Percentiles rank a stretch among this genome's conserved stretches.
phyloP scores from a whole-genome alignment of 2,113 vertebrate species.

The Tonatia bakeri region DNA sequence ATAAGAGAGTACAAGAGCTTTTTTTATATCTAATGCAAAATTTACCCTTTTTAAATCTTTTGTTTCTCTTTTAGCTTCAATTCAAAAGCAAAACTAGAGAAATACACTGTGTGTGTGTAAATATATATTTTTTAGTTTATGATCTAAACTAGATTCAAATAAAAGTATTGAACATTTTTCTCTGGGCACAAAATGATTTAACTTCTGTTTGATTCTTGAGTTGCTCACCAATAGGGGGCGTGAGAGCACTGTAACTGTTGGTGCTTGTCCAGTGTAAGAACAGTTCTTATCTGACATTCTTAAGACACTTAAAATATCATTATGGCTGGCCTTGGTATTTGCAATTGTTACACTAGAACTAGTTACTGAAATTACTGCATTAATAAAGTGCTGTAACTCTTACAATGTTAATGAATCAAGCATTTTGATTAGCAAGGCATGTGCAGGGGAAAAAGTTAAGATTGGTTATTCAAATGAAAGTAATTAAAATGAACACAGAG shows the following conservation, averaged over 20 bases:
- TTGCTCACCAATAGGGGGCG: conserved; percentile 56
- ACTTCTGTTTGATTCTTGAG: neutral
- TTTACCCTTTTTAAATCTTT: neutral
- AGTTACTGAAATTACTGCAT: conserved; percentile 39
- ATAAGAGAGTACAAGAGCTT: neutral
- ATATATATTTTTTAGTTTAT: neutral
- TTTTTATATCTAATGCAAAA: neutral
- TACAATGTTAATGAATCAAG: conserved; percentile 54
- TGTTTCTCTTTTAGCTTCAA: neutral
- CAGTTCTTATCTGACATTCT: neutral
- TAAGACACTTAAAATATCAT: neutral
- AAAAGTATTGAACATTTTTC: neutral
- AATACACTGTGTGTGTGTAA: neutral
- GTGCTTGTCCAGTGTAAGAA: neutral
- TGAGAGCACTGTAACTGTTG: neutral
- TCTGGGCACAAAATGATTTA: neutral
- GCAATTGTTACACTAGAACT: neutral
- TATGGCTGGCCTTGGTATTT: neutral
- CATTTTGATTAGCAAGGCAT: conserved; percentile 56
- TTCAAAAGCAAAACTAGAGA: neutral
- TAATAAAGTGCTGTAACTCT: conserved; percentile 47
- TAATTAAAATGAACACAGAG: conserved; percentile 63
- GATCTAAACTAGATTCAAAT: neutral
- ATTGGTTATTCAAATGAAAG: conserved; percentile 47
- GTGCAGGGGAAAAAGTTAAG: conserved; percentile 22